Percentiles rank a stretch among this genome's conserved stretches.
phyloP scores from a whole-genome alignment of 1,140 invertebrate species.

The Leptinotarsa undecemlineata region DNA sequence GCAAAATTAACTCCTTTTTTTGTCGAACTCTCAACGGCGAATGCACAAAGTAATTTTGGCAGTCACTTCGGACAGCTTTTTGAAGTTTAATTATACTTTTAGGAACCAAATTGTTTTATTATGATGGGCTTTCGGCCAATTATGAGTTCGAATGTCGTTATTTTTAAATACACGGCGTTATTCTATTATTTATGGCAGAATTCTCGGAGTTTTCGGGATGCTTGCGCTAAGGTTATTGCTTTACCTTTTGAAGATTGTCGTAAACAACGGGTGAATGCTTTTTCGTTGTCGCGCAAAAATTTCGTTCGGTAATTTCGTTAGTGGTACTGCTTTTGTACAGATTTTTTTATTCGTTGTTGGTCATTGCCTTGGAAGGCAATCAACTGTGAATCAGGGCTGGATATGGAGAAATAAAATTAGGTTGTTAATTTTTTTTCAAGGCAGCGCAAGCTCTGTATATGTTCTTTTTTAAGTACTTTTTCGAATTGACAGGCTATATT shows the following conservation, averaged over 20 bases:
- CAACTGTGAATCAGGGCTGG: too few relatives aligned
- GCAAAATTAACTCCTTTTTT: background rate
- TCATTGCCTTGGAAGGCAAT: too few relatives aligned
- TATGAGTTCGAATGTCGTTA: slow-evolving; percentile 38
- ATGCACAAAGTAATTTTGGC: slow-evolving; percentile 35
- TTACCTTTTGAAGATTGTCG: slow-evolving; percentile 4
- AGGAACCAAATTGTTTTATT: slow-evolving; percentile 43
- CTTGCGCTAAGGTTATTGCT: slow-evolving; percentile 12
- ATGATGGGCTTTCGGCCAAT: slow-evolving; percentile 38
- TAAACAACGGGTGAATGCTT: background rate
- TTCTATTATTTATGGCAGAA: slow-evolving; percentile 22
- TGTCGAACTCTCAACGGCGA: background rate
- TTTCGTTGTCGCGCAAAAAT: background rate
- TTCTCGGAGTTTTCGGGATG: slow-evolving; percentile 12
- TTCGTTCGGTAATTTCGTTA: background rate
- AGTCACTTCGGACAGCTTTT: slow-evolving; percentile 40
- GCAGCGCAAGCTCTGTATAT: too few relatives aligned
- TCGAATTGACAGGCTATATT: too few relatives aligned
- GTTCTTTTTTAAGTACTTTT: too few relatives aligned
- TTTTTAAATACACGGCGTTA: slow-evolving; percentile 34
- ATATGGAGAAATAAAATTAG: too few relatives aligned
- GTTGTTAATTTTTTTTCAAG: too few relatives aligned
- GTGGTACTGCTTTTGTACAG: too few relatives aligned
- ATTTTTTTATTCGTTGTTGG: too few relatives aligned
- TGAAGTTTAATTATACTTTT: slow-evolving; percentile 44